Conservation (phyloP, 2,797 vertebrate genomes). For the Acridotheres tristis region DNA sequence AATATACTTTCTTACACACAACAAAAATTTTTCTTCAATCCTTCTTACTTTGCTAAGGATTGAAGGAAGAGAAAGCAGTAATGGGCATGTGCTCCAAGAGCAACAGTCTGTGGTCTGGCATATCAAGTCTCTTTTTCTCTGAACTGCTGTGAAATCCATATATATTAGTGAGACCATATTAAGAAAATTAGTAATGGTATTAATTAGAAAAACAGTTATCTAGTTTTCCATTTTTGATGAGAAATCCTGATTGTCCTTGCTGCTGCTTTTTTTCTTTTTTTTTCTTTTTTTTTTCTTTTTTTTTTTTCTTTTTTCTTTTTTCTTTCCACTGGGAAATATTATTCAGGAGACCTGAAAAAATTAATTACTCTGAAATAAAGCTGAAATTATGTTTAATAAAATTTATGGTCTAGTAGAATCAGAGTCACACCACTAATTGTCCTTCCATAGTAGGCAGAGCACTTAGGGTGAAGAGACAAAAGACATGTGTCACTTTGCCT, state of each 20-base stretch:
- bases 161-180: neutral
- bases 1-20: neutral
- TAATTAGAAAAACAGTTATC: neutral
- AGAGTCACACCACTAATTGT: neutral
- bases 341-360: neutral
- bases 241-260: neutral
- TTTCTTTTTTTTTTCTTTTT: neutral
- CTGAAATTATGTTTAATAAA: neutral
- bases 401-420: neutral
- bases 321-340: too few relatives aligned
- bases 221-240: neutral
- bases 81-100: neutral
- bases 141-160: neutral
- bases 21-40: neutral
- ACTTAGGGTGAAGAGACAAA: neutral
- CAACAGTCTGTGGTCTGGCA: neutral
- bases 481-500: fast-evolving
- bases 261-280: too few relatives aligned
- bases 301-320: neutral
- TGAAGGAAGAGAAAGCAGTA: neutral
- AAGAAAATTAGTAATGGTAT: neutral
- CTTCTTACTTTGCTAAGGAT: neutral
- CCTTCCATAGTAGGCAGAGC: neutral
- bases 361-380: neutral
- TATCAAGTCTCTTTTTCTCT: neutral